Evolutionary conservation across 1,140 invertebrate species (phyloP).

Genomic region (Drosophila tropicalis): DNA sequence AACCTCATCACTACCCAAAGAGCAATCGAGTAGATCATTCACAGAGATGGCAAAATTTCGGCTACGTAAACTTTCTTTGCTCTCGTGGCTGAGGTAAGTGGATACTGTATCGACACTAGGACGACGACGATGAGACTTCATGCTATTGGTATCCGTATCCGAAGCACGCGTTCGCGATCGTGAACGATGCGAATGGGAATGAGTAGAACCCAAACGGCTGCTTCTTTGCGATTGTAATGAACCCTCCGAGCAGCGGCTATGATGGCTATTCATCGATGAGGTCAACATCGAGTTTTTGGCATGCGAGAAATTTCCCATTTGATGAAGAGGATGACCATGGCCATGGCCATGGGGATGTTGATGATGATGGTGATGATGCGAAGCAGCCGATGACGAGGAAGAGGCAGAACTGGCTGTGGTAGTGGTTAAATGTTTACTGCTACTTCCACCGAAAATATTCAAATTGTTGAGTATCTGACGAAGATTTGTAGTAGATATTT

Average conservation of each 20-base stretch:
- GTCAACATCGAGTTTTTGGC: constrained; percentile 73
- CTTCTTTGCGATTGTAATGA: constrained; percentile 77
- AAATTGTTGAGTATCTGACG: constrained; percentile 90
- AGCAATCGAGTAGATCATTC: constrained; percentile 90
- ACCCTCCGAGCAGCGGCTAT: constrained; percentile 80
- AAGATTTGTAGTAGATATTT: constrained; percentile 86
- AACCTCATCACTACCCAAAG: constrained; percentile 88
- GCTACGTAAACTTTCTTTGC: constrained; percentile 85
- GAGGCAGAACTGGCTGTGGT: constrained; percentile 35
- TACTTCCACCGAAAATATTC: constrained; percentile 88
- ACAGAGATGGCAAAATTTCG: constrained; percentile 84
- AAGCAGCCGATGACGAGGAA: constrained; percentile 19
- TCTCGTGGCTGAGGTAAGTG: constrained; percentile 93
- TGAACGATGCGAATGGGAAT: constrained; percentile 64
- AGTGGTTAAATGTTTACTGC: constrained; percentile 83
- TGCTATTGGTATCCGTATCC: constrained; percentile 88
- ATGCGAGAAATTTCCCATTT: constrained; percentile 62
- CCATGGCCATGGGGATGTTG: constrained; percentile 19
- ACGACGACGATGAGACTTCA: constrained; percentile 88
- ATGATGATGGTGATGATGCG: constrained; percentile 19
- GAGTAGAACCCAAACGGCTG: constrained; percentile 73
- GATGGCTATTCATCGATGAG: constrained; percentile 80
- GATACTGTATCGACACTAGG: constrained; percentile 94
- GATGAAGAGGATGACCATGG: constrained; percentile 26
- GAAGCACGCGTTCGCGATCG: constrained; percentile 78